These are phyloP conservation scores for Oscheius sp. DNA, from an alignment of 2,888 invertebrate species.

Conservation along the genomic window DNA sequence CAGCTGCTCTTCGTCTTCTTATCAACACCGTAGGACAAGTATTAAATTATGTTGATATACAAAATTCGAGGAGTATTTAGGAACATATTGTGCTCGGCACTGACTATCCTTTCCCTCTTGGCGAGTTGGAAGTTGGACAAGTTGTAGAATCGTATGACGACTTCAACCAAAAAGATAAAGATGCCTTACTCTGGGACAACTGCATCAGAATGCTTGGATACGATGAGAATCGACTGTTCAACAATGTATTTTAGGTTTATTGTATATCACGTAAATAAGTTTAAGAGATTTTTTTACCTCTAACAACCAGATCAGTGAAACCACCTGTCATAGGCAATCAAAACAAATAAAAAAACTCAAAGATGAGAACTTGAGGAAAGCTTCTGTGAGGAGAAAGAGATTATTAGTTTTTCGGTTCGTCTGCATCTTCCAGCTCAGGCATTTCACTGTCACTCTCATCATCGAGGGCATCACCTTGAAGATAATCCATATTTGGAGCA, in stretches of 20 bases:
- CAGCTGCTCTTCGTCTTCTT: conserved; percentile 75
- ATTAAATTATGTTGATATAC: conserved; percentile 68
- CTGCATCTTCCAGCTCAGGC: conserved; percentile 61
- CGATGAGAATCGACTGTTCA: conserved; percentile 49
- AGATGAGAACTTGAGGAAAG: conserved; percentile 33
- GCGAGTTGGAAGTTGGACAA: conserved; percentile 74
- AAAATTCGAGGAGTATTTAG: conserved; percentile 65
- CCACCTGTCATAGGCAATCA: conserved; percentile 18
- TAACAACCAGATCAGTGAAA: conserved; percentile 23
- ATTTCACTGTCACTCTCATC: conserved; percentile 42
- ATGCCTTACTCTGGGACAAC: conserved; percentile 64
- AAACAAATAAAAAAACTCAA: not conserved
- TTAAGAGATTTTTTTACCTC: not conserved
- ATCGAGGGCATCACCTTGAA: conserved; percentile 15
- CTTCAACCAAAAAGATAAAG: conserved; percentile 38
- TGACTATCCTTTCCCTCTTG: conserved; percentile 78
- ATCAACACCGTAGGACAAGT: conserved; percentile 76
- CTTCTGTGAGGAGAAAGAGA: not conserved
- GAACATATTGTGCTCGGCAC: conserved; percentile 77
- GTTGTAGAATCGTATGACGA: conserved; percentile 51
- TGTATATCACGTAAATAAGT: conserved; percentile 10
- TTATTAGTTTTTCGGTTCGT: conserved; percentile 32
- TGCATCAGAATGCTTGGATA: conserved; percentile 56
- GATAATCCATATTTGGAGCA: conserved; percentile 18
- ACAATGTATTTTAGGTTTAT: conserved; percentile 15